Base-by-base conservation (phyloP, 2,797 vertebrate species). In the Bovichtus variegatus region DNA sequence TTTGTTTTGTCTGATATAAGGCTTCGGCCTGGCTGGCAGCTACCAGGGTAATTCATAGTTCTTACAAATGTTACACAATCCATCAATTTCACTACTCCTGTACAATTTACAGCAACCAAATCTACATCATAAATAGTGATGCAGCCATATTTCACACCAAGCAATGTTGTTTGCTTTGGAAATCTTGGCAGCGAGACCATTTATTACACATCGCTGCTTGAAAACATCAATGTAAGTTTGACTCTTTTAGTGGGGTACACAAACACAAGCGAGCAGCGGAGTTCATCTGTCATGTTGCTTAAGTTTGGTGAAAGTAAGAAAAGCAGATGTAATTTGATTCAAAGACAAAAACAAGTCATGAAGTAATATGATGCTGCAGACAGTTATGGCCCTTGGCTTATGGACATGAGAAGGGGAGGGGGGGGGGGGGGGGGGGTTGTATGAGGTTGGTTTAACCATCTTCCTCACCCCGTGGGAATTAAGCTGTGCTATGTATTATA, bases 11-110 rank as follows among this genome's bases (percentile, higher is more conserved):
- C 78, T 84, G 69, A 89, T 78, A 63, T 79, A 64, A 78, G 68
- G 71, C 79, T 64, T 31, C 12, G 7, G 67, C 71, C 71, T 43
- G 47, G 64, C 72, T 78, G 67, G 50, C 81, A 76, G 79, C 82
- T 64, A 78, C n/a, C 46, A 0, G 66, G 66, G 76, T 78, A 86
- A 92, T 89, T 87, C 80, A 91, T 90, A 87, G 90, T 86, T 82
- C 78, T 50, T 12, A 73, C 72, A 89, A 89, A 91, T 85, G 89
- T 90, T 81, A 87, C 68, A 64, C 82, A 76, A 91, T 89, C 87
- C 81, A 91, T 93, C 87, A 87, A 71, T 86, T 91, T 91, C 88
- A 87, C 80, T 23, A 78, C 85, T 68, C 78, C 44, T 21, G 71
- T 87, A 76, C 88, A 89, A 81, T 87, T 90, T 84, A 86, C 80